Evolutionary conservation across 30 jellyfish, hydroid and myxozoan genomes (phyloP).

Genomic region (Hydractinia echinata): DNA sequence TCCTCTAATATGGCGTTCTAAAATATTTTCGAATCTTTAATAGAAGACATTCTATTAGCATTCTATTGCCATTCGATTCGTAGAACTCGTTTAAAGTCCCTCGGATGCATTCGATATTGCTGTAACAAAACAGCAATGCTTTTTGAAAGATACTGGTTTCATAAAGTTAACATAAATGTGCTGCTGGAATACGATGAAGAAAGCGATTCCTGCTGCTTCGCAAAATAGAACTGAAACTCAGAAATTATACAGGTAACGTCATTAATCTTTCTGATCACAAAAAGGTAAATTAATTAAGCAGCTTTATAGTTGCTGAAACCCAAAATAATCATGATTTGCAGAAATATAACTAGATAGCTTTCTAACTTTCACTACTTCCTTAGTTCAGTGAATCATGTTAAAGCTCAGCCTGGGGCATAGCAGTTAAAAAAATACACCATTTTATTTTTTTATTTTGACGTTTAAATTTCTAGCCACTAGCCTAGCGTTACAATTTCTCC

Average conservation of each 20-base stretch:
- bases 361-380: no score
- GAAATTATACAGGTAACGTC: conserved; percentile 22
- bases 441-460: no score
- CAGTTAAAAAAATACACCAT: no score
- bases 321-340: no score
- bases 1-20: conserved; percentile 27
- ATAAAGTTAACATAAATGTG: conserved; percentile 28
- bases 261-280: no score
- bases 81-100: conserved; percentile 16
- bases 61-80: conserved; percentile 9
- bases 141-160: conserved; percentile 14
- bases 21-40: conserved; percentile 12
- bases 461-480: no score
- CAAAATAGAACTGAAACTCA: conserved; percentile 27
- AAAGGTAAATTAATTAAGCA: no score
- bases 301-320: no score
- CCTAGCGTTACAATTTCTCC: no score
- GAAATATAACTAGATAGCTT: no score
- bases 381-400: no score
- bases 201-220: conserved; percentile 36
- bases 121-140: conserved; percentile 15
- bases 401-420: no score
- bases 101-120: background rate
- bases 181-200: conserved; percentile 34
- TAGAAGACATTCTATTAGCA: conserved; percentile 21